Base-by-base conservation (phyloP, 2,797 vertebrate genomes). In the Hemibagrus guttatus region DNA sequence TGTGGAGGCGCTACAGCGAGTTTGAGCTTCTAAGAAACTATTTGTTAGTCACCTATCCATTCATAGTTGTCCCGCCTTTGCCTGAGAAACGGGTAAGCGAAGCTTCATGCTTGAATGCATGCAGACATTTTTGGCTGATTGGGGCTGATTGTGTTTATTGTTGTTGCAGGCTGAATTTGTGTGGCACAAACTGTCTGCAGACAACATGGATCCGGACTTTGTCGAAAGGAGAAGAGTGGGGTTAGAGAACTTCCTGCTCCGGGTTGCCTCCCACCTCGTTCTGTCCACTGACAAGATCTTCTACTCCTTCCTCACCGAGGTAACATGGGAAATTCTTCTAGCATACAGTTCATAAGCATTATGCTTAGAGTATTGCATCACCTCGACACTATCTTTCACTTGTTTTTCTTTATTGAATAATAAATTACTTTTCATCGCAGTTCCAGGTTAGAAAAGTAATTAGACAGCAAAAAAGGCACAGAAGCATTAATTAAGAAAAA, bases 171-270 rank as follows among this genome's bases (percentile, higher is more conserved):
- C 98, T 87, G 98, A 99, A 93, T 99, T 99, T 87, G 97, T 99
- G 90, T 99, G 98, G 98, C 97, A 99, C 93, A 99, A 98, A 91
- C 94, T 99, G 13, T 97, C 98, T 0, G 97, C 98, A 56, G 98
- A 99, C 94, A 99, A 99, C 87, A 98, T 99, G 98, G 98, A 99
- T 91, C 98, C 98, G 0, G 98, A 99, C 92, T 99, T 99, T 89
- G 98, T 99, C 91, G 98, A 99, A 93, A 95, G 98, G 83, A 95
- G 98, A 84, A 94, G 98, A 87, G 96, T 98, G 0, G 98, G 98
- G 6, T 94, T 99, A 90, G 98, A 99, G 93, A 99, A 97, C 93
- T 99, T 99, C 86, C 95, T 99, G 84, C 93, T 99, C 11, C 97
- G 98, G 31, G 96, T 99, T 87, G 97, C 97, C 61, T 97, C 97